A percentile compares a stretch with the other conserved stretches of the same genome.
These are phyloP conservation scores for Cichlasoma orientale DNA, from an alignment of 2,797 vertebrate genomes.

Conservation along the genomic window DNA sequence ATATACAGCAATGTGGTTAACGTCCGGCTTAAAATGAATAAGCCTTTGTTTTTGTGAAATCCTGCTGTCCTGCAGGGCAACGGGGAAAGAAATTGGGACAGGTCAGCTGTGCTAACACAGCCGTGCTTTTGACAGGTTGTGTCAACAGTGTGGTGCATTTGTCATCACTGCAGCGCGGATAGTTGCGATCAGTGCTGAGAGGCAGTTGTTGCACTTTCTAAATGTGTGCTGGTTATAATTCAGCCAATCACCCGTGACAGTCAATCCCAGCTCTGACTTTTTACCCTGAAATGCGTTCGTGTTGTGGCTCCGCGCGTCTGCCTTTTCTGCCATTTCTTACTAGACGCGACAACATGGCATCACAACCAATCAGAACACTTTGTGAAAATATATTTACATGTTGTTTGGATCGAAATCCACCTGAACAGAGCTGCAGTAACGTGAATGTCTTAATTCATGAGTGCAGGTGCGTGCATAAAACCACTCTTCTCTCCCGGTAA, in stretches of 20 bases:
- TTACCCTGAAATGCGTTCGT: not conserved
- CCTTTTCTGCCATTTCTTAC: not conserved
- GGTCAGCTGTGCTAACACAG: not conserved
- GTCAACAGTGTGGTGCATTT: not conserved
- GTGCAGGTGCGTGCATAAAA: constrained; percentile 25
- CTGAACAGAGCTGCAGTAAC: not conserved
- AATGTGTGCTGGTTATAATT: not conserved
- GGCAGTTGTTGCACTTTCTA: not conserved
- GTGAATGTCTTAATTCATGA: not conserved
- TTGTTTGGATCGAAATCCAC: not conserved
- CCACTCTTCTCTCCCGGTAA: constrained; percentile 20
- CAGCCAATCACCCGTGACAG: not conserved
- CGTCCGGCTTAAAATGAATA: no score
- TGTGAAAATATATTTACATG: not conserved
- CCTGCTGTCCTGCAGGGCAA: not conserved
- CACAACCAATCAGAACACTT: not conserved
- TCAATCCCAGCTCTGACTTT: not conserved
- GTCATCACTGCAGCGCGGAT: not conserved
- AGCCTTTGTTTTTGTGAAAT: not conserved
- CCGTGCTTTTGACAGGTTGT: not conserved
- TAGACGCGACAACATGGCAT: not conserved
- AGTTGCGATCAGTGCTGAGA: not conserved
- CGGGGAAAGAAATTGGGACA: not conserved
- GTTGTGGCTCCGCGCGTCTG: not conserved
- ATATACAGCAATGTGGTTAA: no score